A percentile compares a stretch with the other conserved stretches of the same genome.
phyloP scores from a whole-genome alignment of 2,113 vertebrate species.

The Podarcis raffonei region DNA sequence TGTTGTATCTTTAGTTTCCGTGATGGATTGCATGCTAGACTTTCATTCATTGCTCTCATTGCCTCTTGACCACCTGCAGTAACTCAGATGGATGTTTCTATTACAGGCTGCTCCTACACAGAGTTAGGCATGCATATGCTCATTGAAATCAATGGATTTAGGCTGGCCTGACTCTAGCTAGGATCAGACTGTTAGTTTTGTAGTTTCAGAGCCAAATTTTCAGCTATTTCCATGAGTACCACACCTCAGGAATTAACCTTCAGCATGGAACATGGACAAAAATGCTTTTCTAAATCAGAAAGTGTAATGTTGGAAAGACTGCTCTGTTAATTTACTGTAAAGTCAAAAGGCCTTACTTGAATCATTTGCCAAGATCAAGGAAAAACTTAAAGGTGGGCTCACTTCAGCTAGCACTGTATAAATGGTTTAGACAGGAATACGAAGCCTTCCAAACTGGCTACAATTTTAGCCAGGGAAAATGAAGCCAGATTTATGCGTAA shows the following conservation, averaged over 20 bases:
- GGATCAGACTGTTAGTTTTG: background rate
- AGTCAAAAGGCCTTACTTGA: conserved; percentile 24
- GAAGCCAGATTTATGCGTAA: background rate
- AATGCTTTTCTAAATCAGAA: conserved; percentile 29
- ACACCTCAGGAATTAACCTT: conserved; percentile 38
- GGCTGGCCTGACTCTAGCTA: background rate
- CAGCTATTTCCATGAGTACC: conserved; percentile 29
- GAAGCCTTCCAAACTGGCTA: background rate
- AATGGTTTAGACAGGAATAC: conserved; percentile 24
- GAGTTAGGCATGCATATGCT: background rate
- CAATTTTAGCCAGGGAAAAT: background rate
- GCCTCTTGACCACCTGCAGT: conserved; percentile 24
- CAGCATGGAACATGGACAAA: background rate
- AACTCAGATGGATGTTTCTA: conserved; percentile 33
- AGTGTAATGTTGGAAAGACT: conserved; percentile 26
- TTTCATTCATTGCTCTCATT: conserved; percentile 15
- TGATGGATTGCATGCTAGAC: conserved; percentile 28
- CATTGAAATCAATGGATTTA: background rate
- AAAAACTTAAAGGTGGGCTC: background rate
- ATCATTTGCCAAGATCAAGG: conserved; percentile 13
- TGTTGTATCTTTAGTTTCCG: conserved; percentile 22
- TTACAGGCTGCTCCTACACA: conserved; percentile 5
- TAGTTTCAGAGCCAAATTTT: conserved; percentile 41
- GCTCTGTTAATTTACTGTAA: background rate
- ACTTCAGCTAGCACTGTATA: background rate